These are phyloP conservation scores for Cavia porcellus DNA, from an alignment of 2,113 vertebrate genomes.

Conservation along the genomic window DNA sequence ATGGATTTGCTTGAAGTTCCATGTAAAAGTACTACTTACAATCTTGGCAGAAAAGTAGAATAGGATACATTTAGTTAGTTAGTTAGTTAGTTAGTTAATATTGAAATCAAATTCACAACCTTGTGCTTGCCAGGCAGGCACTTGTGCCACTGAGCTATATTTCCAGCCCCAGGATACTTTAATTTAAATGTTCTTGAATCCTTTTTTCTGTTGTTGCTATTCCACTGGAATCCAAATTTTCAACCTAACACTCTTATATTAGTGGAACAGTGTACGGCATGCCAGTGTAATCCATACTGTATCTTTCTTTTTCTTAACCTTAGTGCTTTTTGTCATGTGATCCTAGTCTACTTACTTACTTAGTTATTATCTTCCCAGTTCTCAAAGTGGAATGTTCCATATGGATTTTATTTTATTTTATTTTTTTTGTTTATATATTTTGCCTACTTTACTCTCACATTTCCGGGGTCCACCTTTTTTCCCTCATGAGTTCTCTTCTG, in stretches of 20 bases:
- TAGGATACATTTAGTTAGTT: not conserved
- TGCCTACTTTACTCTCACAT: not conserved
- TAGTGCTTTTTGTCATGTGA: constrained; percentile 16
- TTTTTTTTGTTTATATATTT: not conserved
- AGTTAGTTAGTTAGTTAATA: too few species aligned
- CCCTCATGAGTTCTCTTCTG: not conserved
- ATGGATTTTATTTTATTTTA: not conserved
- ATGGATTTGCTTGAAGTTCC: constrained; percentile 8
- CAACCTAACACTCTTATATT: not conserved
- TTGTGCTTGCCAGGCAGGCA: too few species aligned
- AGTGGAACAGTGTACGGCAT: not conserved
- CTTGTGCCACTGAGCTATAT: too few species aligned
- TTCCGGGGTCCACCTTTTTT: not conserved
- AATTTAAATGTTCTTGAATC: constrained; percentile 32
- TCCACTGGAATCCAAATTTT: constrained; percentile 31
- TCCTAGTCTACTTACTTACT: not conserved
- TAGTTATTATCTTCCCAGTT: constrained; percentile 14
- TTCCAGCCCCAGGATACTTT: not conserved
- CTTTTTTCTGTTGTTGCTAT: constrained; percentile 59
- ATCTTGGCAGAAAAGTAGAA: constrained; percentile 19
- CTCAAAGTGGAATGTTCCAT: not conserved
- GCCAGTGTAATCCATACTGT: not conserved
- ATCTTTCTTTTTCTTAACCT: constrained; percentile 24
- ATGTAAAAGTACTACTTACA: constrained; percentile 20
- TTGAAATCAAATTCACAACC: too few species aligned